Conservation (phyloP, 2,113 vertebrate species). For the Talpa occidentalis region DNA sequence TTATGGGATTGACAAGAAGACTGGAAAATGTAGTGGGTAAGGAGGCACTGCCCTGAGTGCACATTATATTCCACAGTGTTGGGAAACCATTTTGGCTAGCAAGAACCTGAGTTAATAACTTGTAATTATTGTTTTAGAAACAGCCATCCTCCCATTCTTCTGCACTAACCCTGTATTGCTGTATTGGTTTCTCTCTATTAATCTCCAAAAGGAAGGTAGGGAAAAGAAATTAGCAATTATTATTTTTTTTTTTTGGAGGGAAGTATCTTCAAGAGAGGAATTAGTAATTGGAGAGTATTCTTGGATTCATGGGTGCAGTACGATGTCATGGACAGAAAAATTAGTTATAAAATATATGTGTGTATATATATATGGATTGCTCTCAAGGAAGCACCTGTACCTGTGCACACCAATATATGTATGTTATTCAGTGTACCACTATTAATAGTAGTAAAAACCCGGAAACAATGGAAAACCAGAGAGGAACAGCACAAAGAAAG, state of each 20-base stretch:
- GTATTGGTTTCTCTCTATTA: slow-evolving; percentile 19
- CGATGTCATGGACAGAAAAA: not conserved
- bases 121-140: slow-evolving; percentile 20
- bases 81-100: not conserved
- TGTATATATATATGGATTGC: not conserved
- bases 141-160: not conserved
- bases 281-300: slow-evolving; percentile 27
- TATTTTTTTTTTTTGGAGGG: not conserved
- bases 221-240: slow-evolving; percentile 18
- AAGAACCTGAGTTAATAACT: slow-evolving; percentile 7
- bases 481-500: not conserved
- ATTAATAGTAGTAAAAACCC: not conserved
- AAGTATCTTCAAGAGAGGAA: not conserved
- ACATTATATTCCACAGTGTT: not conserved
- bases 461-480: slow-evolving; percentile 1
- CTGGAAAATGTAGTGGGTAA: not conserved
- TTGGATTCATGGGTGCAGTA: not conserved
- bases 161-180: not conserved
- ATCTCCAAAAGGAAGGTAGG: slow-evolving; percentile 10
- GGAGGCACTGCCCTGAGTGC: not conserved
- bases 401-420: not conserved
- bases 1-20: not conserved
- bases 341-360: not conserved
- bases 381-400: slow-evolving; percentile 9
- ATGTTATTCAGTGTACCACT: not conserved